Base-by-base conservation (phyloP, 2,113 vertebrate species). In the Caloenas nicobarica region DNA sequence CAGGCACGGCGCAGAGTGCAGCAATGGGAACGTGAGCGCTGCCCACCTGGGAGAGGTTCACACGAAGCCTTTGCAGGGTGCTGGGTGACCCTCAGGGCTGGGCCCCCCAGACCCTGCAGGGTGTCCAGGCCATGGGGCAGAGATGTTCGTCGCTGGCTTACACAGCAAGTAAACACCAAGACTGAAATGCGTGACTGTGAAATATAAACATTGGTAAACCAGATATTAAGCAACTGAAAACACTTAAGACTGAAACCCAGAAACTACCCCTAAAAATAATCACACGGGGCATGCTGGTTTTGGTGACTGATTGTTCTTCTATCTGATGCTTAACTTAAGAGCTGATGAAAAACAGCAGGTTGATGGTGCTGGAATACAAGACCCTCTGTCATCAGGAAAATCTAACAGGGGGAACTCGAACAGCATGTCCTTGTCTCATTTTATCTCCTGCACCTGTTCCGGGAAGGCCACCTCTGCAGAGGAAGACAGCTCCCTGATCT, bases 361-460 rank as follows among this genome's bases (percentile, higher is more conserved):
- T 86, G 61, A 71, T 81, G 62, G 19, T 66, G 22, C 57, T 51
- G 68, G 64, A 83, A 93, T 62, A 76, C 36, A 46, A 92, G 93
- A 85, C 36, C 26, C 58, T 60, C 42, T 89, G 44, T 56, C 5
- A 8, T 85, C 33, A 56, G 26, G 40, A 91, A 90, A 87, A 91
- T 12, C n/a, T 31, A 88, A 61, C 26, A 44, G 65, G 48, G 88
- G 82, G 85, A 91, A 89, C 78, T 65, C 1, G 2, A 95, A 91
- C 81, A 89, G 92, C 4, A 0, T 82, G 79, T 31, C 56, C 79
- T 40, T 54, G 40, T 51, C 88, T 93, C 61, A n/a, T 90, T 88
- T 81, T 36, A 53, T 33, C 78, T 71, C 80, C 65, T 87, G 88
- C 86, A 95, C 61, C 83, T 94, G 86, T 87, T 92, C 77, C 76